Evolutionary conservation across 2,113 vertebrate species (phyloP).

Genomic region (Elephantulus edwardii): DNA sequence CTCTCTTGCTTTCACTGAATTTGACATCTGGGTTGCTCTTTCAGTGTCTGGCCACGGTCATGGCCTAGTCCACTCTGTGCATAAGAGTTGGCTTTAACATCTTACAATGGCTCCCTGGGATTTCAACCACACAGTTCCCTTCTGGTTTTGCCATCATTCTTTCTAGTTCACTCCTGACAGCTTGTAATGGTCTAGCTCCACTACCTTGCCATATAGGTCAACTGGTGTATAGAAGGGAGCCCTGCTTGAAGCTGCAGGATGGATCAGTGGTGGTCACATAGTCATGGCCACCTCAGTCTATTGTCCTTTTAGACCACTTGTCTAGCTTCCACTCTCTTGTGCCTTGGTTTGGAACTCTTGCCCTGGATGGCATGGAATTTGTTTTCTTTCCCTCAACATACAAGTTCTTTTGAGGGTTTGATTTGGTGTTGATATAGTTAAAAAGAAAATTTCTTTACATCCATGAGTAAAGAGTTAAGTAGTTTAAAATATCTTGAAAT

Average conservation of each 20-base stretch:
- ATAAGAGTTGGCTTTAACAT: conserved; percentile 18
- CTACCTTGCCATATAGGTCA: conserved; percentile 37
- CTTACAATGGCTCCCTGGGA: not conserved
- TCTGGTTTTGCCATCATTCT: conserved; percentile 50
- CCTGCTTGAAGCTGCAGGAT: conserved; percentile 37
- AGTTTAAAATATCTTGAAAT: not conserved
- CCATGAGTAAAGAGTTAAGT: not conserved
- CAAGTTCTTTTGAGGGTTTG: not conserved
- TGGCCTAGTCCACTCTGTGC: not conserved
- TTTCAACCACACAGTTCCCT: conserved; percentile 34
- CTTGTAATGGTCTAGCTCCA: conserved; percentile 55
- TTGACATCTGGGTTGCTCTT: not conserved
- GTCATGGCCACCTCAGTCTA: conserved; percentile 16
- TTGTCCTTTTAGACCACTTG: conserved; percentile 10
- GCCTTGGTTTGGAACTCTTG: not conserved
- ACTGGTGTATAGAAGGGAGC: conserved; percentile 22
- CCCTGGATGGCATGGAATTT: not conserved
- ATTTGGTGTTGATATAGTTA: conserved; percentile 8
- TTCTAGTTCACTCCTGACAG: conserved; percentile 54
- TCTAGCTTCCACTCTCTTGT: not conserved
- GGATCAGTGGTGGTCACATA: conserved; percentile 30
- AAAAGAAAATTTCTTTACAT: not conserved
- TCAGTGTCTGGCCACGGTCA: not conserved
- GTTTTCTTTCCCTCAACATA: not conserved
- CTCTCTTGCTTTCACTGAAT: not conserved